A percentile compares a stretch with the other conserved stretches of the same genome.
These are phyloP conservation scores for Platycercus adscitus DNA, from an alignment of 2,113 vertebrate species.

Conservation along the genomic window DNA sequence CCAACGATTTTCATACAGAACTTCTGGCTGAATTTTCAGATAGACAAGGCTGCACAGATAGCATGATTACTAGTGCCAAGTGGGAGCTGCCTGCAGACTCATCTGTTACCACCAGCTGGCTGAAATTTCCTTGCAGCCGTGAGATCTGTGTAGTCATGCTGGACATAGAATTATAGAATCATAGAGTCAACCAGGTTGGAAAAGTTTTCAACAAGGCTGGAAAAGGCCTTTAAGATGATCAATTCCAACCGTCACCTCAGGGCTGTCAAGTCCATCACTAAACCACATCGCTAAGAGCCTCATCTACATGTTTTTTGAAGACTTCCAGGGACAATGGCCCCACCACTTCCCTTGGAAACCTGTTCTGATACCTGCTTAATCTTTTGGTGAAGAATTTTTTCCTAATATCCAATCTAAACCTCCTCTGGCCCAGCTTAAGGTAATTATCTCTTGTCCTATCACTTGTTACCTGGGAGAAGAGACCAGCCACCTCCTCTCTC, in stretches of 20 bases:
- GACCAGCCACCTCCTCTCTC: background rate
- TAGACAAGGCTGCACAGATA: accelerated
- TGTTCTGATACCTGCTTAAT: background rate
- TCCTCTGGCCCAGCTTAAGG: background rate
- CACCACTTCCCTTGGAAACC: background rate
- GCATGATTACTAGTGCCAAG: background rate
- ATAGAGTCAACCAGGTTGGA: background rate
- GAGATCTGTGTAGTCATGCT: background rate
- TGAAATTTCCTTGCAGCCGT: background rate
- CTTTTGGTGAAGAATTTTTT: background rate
- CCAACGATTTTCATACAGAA: background rate
- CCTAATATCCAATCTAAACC: background rate
- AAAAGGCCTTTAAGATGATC: background rate
- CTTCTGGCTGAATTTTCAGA: background rate
- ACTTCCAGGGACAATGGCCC: background rate
- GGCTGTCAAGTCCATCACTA: background rate
- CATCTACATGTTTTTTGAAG: background rate
- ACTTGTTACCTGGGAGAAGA: background rate
- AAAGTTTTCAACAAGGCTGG: background rate
- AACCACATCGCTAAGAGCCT: background rate
- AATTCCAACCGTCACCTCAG: background rate
- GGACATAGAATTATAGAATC: background rate
- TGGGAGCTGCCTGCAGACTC: background rate
- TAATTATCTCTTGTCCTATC: background rate
- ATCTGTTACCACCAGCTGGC: background rate